phyloP scores from a whole-genome alignment of 2,888 invertebrate species.

The Pristionchus maxplancki region DNA sequence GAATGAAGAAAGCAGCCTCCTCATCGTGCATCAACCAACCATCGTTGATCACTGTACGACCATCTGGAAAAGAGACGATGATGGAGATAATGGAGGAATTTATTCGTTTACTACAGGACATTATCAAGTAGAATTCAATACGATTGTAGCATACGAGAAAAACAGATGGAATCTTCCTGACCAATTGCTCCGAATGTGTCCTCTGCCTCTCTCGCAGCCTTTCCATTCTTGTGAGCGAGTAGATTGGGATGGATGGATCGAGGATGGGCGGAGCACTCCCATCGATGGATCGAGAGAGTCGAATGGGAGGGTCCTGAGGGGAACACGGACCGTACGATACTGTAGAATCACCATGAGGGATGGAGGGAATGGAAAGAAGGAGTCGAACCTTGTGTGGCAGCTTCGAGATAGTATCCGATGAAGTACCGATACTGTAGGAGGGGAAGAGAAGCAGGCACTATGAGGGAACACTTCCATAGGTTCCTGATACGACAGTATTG shows the following conservation, averaged over 20 bases:
- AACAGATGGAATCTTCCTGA: too few species aligned
- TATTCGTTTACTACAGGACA: too few species aligned
- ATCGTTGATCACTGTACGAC: constrained; percentile 59
- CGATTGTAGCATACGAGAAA: too few species aligned
- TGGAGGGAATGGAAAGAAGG: not conserved
- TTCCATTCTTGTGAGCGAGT: constrained; percentile 46
- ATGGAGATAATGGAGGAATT: not conserved
- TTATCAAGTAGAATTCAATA: too few species aligned
- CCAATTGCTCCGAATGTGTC: constrained; percentile 50
- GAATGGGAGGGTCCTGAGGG: constrained; percentile 7
- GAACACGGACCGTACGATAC: not conserved
- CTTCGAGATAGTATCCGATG: constrained; percentile 49
- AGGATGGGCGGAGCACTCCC: constrained; percentile 48
- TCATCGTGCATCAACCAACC: constrained; percentile 65
- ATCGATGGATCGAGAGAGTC: constrained; percentile 38
- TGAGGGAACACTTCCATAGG: not conserved
- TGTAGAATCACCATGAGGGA: not conserved
- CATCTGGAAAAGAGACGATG: constrained; percentile 55
- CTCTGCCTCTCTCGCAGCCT: constrained; percentile 34
- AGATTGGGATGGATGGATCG: constrained; percentile 51
- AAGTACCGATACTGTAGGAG: constrained; percentile 49
- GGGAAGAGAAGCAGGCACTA: not conserved
- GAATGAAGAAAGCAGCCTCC: constrained; percentile 63
- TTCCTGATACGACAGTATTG: not conserved
- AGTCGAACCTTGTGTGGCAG: constrained; percentile 19